Evolutionary conservation across 2,797 vertebrate species (phyloP), one percentile per base, ranked within the genome.

Genomic region (Parauchenoglanis punctatus): DNA sequence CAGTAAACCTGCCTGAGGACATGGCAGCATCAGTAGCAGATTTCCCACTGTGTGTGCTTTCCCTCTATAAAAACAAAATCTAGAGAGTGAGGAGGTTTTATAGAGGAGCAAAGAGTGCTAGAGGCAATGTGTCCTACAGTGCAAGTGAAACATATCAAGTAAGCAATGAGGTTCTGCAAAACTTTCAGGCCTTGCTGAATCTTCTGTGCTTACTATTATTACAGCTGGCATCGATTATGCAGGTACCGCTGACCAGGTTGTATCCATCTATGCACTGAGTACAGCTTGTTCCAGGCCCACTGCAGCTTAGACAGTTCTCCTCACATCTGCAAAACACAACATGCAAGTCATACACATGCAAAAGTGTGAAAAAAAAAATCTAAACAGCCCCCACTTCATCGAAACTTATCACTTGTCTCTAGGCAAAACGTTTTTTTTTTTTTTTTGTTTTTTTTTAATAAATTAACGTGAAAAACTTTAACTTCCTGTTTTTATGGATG

Each of bases 161-260:
- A 68, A 54, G 81, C 15, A 68, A 54, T 83, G 63, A 23, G 49
- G 17, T 68, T 83, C 65, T 17, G 25, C 40, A 23, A 70, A 83
- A 35, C 5, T 7, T 35, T 65, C n/a, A 28, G 44, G 40, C 44
- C 12, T 0, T 46, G 59, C 40, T 82, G 15, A 61, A 61, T 49
- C 20, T 40, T 35, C 6, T 15, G 17, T 44, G 89, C 96, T 94
- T 92, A 98, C 97, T 97, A 0, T 99, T 97, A 92, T 94, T 97
- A 92, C 98, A 99, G 3, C 96, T 97, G 85, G 96, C 95, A 0
- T 96, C 97, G n/a, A 95, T 89, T n/a, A 97, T 90, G 76, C 98
- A 99, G 0, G 95, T 96, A 82, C 93, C 93, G 7, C 96, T 93
- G 0, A 97, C 92, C 85, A 97, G 95, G 67, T 92, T 97, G 93